Conservation (phyloP, 2,113 vertebrate species). For the Ammodytes dubius region DNA sequence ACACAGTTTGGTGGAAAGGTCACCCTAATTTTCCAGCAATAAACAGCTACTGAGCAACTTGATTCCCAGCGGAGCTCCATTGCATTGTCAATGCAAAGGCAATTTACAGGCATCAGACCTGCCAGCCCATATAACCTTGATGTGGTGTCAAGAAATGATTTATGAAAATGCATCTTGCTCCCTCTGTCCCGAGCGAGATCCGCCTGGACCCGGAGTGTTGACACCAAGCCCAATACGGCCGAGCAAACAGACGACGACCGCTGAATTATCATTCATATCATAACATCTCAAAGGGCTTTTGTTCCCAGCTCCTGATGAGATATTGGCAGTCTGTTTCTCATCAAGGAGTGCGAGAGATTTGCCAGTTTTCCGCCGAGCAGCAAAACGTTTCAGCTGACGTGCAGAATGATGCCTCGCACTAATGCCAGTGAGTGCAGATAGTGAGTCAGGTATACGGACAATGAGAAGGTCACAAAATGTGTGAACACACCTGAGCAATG, state of each 20-base stretch:
- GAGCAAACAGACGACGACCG: constrained; percentile 38
- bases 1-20: constrained; percentile 63
- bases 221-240: constrained; percentile 71
- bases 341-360: constrained; percentile 42
- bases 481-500: constrained; percentile 37
- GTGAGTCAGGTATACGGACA: constrained; percentile 23
- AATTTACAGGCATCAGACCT: constrained; percentile 69
- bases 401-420: constrained; percentile 26
- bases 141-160: constrained; percentile 80
- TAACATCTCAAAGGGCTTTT: constrained; percentile 57
- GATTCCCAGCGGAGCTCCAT: constrained; percentile 51
- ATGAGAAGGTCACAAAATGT: constrained; percentile 12
- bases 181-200: constrained; percentile 53
- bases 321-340: constrained; percentile 55
- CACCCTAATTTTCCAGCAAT: constrained; percentile 62
- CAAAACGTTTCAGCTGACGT: constrained; percentile 48
- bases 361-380: constrained; percentile 38
- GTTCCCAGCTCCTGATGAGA: constrained; percentile 56
- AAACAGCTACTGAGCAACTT: constrained; percentile 60
- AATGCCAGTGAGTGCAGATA: not conserved
- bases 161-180: constrained; percentile 76
- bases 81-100: constrained; percentile 74
- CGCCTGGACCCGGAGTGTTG: constrained; percentile 69
- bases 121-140: constrained; percentile 76
- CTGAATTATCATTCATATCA: constrained; percentile 69